These are phyloP conservation scores for Parauchenoglanis ngamensis DNA, from an alignment of 2,797 vertebrate species.

Conservation along the genomic window DNA sequence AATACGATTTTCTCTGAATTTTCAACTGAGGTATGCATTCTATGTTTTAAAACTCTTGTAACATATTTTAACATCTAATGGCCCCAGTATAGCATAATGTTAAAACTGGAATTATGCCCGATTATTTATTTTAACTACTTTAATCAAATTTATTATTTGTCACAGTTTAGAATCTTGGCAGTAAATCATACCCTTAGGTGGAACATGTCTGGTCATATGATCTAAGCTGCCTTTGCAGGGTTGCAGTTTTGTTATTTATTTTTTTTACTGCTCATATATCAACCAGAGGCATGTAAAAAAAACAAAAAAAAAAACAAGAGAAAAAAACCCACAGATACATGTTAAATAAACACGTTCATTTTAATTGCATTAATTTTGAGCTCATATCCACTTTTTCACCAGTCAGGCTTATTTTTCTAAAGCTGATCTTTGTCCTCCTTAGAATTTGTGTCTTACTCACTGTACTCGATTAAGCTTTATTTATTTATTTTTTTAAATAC, in stretches of 20 bases:
- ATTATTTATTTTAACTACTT: not conserved
- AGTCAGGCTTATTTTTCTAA: not conserved
- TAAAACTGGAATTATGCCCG: not conserved
- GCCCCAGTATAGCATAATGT: not conserved
- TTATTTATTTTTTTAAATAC: not conserved
- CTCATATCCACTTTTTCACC: not conserved
- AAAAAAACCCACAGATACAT: too few species aligned
- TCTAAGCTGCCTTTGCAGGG: not conserved
- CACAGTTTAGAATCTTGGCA: not conserved
- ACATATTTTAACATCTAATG: not conserved
- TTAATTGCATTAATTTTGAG: not conserved
- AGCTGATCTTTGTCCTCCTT: not conserved
- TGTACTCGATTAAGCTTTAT: too few species aligned
- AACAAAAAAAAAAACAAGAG: not conserved
- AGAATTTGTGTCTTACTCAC: not conserved
- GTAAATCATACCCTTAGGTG: not conserved
- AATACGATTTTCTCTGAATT: not conserved
- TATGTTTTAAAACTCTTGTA: not conserved
- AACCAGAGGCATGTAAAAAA: not conserved
- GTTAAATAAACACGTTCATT: not conserved
- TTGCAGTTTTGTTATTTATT: not conserved
- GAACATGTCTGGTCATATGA: conserved; percentile 6
- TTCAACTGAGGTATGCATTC: not conserved
- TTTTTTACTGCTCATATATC: not conserved
- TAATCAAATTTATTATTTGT: not conserved